Evolutionary conservation across 1,140 invertebrate species (phyloP), one percentile per base, ranked within the genome.

Genomic region (Drosophila rufa): DNA sequence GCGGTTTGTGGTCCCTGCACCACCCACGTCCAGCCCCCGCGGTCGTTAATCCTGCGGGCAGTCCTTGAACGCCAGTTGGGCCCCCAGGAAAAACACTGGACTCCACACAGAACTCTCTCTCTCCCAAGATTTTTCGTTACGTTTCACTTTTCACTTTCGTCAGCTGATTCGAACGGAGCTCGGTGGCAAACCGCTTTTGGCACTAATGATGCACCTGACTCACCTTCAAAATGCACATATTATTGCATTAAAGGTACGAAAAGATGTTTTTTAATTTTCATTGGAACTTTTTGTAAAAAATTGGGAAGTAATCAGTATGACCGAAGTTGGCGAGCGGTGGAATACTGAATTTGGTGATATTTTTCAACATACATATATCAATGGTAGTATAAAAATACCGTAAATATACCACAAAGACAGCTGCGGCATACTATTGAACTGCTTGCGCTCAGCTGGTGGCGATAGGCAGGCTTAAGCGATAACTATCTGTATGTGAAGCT

Each of bases 181-280:
- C 30, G 46, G 8, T 58, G 2, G 15, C 22, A 45, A 36, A 27
- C 30, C 9, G 15, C 4, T 60, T 51, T 43, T n/a, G 17, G 36
- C 51, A 59, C 40, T 64, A 46, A 43, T 38, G 22, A 7, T 43
- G 27, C 40, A 51, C 73, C 73, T 12, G 73, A 81, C 84, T 89
- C 85, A 89, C 84, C 84, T 89, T 89, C 85, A 89, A 89, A 89
- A 90, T 89, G 78, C 85, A 89, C 84, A 89, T 89, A 89, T 89
- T 89, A 87, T 86, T 87, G 83, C 84, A 82, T 86, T 86, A 87
- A 86, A 87, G 83, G 82, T 86, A 87, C 69, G 70, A 82, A 73
- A 73, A 73, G 38, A 86, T 82, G 73, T 86, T 75, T 86, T 64
- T 81, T 85, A 85, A 82, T 85, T 86, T 86, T 85, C 75, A 85